Evolutionary conservation across 2,888 invertebrate genomes (phyloP).

Genomic region (Linyphia triangularis): DNA sequence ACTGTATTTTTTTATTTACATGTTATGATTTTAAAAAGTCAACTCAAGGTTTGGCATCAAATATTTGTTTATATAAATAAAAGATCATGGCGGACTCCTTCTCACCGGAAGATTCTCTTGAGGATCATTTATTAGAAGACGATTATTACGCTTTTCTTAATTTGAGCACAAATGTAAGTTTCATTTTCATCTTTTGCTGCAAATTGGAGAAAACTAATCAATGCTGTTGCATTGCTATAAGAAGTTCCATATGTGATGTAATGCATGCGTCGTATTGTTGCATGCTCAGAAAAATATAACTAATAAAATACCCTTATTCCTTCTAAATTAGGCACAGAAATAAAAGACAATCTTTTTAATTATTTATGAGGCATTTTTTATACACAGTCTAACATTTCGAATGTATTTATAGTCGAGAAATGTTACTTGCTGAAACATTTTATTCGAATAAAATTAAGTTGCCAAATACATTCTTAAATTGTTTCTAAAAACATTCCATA

Average conservation of each 20-base stretch:
- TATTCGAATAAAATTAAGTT: too few relatives aligned
- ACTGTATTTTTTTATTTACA: background rate
- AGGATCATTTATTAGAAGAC: slow-evolving; percentile 81
- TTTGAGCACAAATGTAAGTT: slow-evolving; percentile 88
- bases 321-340: too few relatives aligned
- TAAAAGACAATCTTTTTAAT: too few relatives aligned
- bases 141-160: slow-evolving; percentile 94
- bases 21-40: background rate
- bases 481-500: too few relatives aligned
- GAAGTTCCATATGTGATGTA: slow-evolving; percentile 50
- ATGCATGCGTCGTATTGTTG: background rate
- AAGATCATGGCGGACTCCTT: slow-evolving; percentile 64
- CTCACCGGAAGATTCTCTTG: slow-evolving; percentile 16
- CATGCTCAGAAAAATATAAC: too few relatives aligned
- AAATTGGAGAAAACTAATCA: background rate
- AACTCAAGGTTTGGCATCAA: background rate
- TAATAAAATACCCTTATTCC: background rate
- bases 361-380: too few relatives aligned
- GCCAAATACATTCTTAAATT: too few relatives aligned
- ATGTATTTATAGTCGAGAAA: too few relatives aligned
- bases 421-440: too few relatives aligned
- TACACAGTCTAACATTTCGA: too few relatives aligned
- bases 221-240: background rate
- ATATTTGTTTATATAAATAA: background rate
- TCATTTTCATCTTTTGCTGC: background rate